phyloP scores from a whole-genome alignment of 2,888 invertebrate species.

The Dendrolimus pini region DNA sequence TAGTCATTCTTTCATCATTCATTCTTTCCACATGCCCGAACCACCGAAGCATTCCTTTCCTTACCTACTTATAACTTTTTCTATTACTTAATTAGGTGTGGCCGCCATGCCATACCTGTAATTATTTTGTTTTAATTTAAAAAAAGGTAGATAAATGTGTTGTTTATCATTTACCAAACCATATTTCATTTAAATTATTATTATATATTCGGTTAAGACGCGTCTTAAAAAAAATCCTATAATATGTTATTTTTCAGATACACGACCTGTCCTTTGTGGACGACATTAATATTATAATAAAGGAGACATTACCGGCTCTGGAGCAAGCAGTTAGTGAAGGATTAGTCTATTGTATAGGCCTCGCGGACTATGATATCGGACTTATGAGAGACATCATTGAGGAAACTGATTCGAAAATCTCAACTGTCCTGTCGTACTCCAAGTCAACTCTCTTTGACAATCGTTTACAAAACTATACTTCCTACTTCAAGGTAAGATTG shows the following conservation, averaged over 20 bases:
- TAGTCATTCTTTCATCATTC: no score
- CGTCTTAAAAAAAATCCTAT: no score
- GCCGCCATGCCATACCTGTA: no score
- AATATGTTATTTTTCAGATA: constrained; percentile 73
- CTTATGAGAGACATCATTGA: constrained; percentile 85
- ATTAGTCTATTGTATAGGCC: constrained; percentile 87
- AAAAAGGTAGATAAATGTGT: no score
- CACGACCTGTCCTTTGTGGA: constrained; percentile 95
- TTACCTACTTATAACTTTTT: no score
- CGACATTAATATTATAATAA: constrained; percentile 82
- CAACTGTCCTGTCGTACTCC: constrained; percentile 85
- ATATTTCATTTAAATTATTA: no score
- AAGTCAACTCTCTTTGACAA: constrained; percentile 89
- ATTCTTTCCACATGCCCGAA: no score
- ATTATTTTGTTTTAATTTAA: no score
- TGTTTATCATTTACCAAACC: no score
- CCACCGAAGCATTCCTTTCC: no score
- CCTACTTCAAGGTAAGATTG: constrained; percentile 82
- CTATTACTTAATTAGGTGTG: no score
- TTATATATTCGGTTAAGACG: no score
- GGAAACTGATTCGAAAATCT: constrained; percentile 79
- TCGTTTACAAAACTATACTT: constrained; percentile 82
- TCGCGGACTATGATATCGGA: constrained; percentile 91
- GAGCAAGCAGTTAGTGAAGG: constrained; percentile 83
- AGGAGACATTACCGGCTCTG: constrained; percentile 91